phyloP scores from a whole-genome alignment of 2,797 vertebrate genomes.

The Ctenochaetus hawaiiensis region DNA sequence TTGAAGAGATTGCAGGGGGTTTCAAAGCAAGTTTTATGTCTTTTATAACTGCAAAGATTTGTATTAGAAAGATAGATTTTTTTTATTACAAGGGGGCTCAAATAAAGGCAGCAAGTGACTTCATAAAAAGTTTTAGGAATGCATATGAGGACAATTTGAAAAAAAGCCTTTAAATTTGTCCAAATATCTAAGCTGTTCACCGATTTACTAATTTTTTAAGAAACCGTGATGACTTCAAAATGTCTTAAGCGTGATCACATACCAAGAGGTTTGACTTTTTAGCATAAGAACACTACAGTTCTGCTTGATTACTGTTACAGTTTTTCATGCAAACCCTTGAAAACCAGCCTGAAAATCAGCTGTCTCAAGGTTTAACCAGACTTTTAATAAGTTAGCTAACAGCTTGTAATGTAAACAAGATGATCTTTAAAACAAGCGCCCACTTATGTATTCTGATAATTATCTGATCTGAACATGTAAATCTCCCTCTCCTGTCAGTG shows the following conservation, averaged over 20 bases:
- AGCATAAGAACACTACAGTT: too few relatives aligned
- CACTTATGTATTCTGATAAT: slow-evolving; percentile 27
- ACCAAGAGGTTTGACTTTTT: too few relatives aligned
- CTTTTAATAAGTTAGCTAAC: background rate
- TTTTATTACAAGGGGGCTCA: background rate
- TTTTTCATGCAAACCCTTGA: too few relatives aligned
- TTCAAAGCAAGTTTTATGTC: slow-evolving; percentile 7
- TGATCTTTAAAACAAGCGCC: background rate
- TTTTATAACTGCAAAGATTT: background rate
- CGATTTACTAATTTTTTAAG: background rate
- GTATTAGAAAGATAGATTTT: background rate
- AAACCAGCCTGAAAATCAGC: too few relatives aligned
- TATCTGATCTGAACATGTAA: slow-evolving; percentile 21
- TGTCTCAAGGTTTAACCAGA: background rate
- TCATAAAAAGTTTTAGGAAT: background rate
- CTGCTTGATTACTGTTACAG: too few relatives aligned
- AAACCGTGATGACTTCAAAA: too few relatives aligned
- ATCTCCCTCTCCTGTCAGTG: slow-evolving; percentile 7
- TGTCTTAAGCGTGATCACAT: too few relatives aligned
- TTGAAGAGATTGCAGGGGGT: slow-evolving; percentile 1
- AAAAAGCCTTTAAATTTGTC: background rate
- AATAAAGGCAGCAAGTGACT: background rate
- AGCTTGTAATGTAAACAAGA: background rate
- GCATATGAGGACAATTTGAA: background rate
- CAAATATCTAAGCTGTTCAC: background rate